Conservation (phyloP, 1,140 invertebrate species). For the Drosophila micromelanica region DNA sequence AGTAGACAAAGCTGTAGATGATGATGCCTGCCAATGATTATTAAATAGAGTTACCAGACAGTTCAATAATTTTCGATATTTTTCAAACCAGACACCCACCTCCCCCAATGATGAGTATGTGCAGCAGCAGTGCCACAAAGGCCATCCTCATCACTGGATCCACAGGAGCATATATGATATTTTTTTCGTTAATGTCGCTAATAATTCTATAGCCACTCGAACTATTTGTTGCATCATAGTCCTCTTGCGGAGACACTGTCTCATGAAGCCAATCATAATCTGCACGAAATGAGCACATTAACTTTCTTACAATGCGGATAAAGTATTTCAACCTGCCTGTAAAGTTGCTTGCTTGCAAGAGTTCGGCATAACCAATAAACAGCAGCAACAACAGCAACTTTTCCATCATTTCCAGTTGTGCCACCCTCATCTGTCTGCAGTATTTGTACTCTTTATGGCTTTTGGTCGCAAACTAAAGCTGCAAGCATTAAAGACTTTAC, state of each 20-base stretch:
- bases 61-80: no score
- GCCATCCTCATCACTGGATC: constrained; percentile 37
- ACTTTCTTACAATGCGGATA: neutral
- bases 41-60: constrained; percentile 6
- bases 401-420: neutral
- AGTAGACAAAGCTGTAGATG: constrained; percentile 54
- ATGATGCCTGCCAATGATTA: constrained; percentile 39
- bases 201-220: constrained; percentile 19
- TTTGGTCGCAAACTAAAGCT: constrained; percentile 16
- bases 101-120: constrained; percentile 49
- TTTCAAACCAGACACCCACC: constrained; percentile 26
- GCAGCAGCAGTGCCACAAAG: constrained; percentile 46
- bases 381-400: constrained; percentile 10
- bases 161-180: neutral
- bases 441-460: neutral
- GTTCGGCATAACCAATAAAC: neutral
- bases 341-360: constrained; percentile 5
- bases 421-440: neutral
- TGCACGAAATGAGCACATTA: neutral
- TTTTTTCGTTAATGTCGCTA: constrained; percentile 5
- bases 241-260: constrained; percentile 36
- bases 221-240: constrained; percentile 28
- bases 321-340: constrained; percentile 8
- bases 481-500: neutral
- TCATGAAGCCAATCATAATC: constrained; percentile 35